phyloP scores from a whole-genome alignment of 2,888 invertebrate genomes.

The Phanerotoma sp. region DNA sequence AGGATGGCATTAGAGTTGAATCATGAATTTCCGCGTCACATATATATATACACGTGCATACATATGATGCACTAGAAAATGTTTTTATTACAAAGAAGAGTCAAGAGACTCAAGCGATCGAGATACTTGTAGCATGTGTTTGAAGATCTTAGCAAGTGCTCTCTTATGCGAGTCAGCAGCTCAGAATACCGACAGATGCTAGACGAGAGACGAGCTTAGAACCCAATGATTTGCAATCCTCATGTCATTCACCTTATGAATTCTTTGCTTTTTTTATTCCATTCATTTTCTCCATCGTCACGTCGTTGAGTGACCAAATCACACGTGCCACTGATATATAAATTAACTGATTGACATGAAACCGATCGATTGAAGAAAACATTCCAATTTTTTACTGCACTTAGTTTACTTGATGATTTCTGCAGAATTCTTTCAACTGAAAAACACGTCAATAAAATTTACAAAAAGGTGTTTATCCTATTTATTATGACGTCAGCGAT shows the following conservation, averaged over 20 bases:
- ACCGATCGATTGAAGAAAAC: too few species aligned
- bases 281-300: slow-evolving; percentile 4
- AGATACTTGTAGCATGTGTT: slow-evolving; percentile 42
- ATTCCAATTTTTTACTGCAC: too few species aligned
- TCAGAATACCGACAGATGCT: slow-evolving; percentile 49
- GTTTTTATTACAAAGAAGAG: not conserved
- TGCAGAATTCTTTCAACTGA: too few species aligned
- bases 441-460: too few species aligned
- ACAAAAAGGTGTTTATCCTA: too few species aligned
- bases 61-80: slow-evolving; percentile 3
- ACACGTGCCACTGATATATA: too few species aligned
- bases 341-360: too few species aligned
- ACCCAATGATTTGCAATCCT: slow-evolving; percentile 40
- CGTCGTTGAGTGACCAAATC: not conserved
- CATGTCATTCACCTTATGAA: slow-evolving; percentile 34
- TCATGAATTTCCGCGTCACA: too few species aligned
- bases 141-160: slow-evolving; percentile 40
- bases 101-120: not conserved
- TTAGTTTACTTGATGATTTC: too few species aligned
- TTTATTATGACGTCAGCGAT: too few species aligned
- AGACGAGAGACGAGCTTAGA: slow-evolving; percentile 34
- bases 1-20: too few species aligned
- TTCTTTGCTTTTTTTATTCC: slow-evolving; percentile 10
- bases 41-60: not conserved
- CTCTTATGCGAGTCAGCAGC: slow-evolving; percentile 35